These are phyloP conservation scores for Otus sunia DNA, from an alignment of 2,113 vertebrate genomes.

Conservation along the genomic window DNA sequence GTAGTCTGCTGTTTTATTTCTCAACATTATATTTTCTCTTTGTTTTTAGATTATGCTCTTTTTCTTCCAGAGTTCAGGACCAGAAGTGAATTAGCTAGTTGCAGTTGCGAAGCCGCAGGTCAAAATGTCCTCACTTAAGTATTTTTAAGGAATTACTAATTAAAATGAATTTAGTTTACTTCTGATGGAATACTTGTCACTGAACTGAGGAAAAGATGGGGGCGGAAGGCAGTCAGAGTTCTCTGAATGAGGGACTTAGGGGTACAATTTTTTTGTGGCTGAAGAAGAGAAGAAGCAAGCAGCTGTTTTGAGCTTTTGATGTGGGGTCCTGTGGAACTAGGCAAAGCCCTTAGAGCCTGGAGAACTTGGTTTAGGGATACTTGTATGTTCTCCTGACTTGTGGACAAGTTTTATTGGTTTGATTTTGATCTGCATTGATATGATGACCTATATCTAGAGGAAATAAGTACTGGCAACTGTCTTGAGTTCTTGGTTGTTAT, in stretches of 20 bases:
- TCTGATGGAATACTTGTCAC: background rate
- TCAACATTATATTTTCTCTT: background rate
- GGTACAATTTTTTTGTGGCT: background rate
- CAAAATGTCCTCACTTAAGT: background rate
- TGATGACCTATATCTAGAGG: background rate
- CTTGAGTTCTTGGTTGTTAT: background rate
- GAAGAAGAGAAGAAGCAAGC: background rate
- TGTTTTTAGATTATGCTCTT: background rate
- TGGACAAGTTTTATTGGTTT: background rate
- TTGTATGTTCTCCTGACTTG: background rate
- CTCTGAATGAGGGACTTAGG: background rate
- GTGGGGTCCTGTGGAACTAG: background rate
- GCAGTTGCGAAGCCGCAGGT: background rate
- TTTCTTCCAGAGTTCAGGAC: background rate
- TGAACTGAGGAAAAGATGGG: background rate
- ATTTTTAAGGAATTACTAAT: background rate
- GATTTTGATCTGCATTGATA: background rate
- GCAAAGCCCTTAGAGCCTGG: background rate
- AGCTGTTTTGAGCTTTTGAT: background rate
- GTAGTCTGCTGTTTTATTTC: background rate
- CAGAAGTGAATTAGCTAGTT: background rate
- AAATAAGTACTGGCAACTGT: background rate
- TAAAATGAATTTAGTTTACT: background rate
- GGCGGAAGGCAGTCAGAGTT: background rate
- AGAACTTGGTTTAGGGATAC: background rate